Evolutionary conservation across 2,113 vertebrate genomes (phyloP), one percentile per base, ranked within the genome.

Genomic region (Puntigrus tetrazona): DNA sequence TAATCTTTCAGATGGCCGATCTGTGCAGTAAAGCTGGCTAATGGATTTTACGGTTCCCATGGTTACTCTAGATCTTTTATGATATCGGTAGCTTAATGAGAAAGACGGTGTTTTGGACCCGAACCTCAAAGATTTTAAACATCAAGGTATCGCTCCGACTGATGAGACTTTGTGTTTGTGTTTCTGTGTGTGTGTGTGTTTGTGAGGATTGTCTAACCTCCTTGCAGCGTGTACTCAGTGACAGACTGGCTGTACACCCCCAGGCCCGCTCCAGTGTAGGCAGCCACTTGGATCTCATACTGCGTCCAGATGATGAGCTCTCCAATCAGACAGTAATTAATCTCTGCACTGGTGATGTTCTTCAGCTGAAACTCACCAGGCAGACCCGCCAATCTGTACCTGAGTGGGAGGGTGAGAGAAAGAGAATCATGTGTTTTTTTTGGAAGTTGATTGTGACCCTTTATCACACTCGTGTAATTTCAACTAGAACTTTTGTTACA

Each of bases 221-320:
- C 98, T 89, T 99, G 97, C n/a, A 98, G 92, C 0, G 98, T 99
- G 90, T 98, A 98, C 87, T 99, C 98, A 0, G 93, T 93, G 88
- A 97, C 97, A 0, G 97, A 92, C 80, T 94, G 94, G 94, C 97
- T 98, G 94, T 96, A 97, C 3, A 94, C 91, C 0, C 98, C 97
- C 87, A 98, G 93, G 34, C 98, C 98, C 0, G 96, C 97, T 31
- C 96, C 95, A 0, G 97, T 99, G 94, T 96, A 99, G 7, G 97
- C 97, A 0, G 98, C 97, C 95, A 99, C 97, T 94, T 99, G 97
- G 92, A 99, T 97, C 87, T 99, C 97, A 80, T 99, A 99, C 90
- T 98, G 97, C 0, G 98, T 99, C 98, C 98, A 99, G 92, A 99
- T 96, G 93, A 98, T 99, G 87, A 99, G 94, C 85, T 99, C 97